Percentiles rank a stretch among this genome's conserved stretches.
These are phyloP conservation scores for Pteruthius melanotis DNA, from an alignment of 2,113 vertebrate genomes.

Conservation along the genomic window DNA sequence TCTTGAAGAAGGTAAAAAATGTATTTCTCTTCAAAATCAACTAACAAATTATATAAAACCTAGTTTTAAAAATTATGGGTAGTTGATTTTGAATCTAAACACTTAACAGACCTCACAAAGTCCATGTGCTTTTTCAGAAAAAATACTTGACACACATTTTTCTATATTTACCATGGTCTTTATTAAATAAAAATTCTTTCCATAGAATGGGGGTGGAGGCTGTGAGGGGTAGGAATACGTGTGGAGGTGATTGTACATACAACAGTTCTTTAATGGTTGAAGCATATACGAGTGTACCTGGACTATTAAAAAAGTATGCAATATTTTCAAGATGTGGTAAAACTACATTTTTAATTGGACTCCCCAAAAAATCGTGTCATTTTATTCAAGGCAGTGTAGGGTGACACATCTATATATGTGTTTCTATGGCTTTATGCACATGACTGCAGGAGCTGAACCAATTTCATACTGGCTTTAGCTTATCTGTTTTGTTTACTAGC, in stretches of 20 bases:
- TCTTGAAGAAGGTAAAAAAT: not conserved
- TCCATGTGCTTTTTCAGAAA: not conserved
- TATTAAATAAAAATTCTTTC: slow-evolving; percentile 22
- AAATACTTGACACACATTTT: not conserved
- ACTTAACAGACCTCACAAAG: slow-evolving; percentile 23
- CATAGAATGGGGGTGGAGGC: not conserved
- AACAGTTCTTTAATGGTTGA: not conserved
- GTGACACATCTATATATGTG: not conserved
- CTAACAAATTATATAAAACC: not conserved
- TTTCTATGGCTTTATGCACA: not conserved
- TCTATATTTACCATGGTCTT: not conserved
- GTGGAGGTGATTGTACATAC: not conserved
- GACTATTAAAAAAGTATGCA: not conserved
- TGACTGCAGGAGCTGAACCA: not conserved
- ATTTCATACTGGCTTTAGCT: not conserved
- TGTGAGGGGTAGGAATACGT: too few relatives aligned
- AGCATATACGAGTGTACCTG: not conserved
- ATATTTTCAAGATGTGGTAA: not conserved
- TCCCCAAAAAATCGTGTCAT: not conserved
- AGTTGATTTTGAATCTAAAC: slow-evolving; percentile 27
- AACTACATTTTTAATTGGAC: not conserved
- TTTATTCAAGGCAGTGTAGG: not conserved
- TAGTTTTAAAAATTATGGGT: not conserved
- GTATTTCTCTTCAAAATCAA: not conserved
- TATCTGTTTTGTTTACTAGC: not conserved